phyloP scores from a whole-genome alignment of 2,113 vertebrate species.

The Scartelaos histophorus region DNA sequence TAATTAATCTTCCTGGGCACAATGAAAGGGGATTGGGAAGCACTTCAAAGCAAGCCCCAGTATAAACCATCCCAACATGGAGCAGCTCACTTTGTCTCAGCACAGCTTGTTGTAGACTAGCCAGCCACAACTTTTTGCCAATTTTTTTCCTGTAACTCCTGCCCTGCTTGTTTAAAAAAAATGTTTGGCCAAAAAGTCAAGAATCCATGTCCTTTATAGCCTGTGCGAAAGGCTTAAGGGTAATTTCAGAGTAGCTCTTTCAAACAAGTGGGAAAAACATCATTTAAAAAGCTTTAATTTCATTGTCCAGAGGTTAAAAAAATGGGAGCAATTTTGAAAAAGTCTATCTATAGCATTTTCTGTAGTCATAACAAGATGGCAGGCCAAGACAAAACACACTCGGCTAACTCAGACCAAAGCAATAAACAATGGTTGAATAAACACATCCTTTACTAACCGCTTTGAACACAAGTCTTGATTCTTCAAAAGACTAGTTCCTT shows the following conservation, averaged over 20 bases:
- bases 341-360: slow-evolving; percentile 68
- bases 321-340: slow-evolving; percentile 47
- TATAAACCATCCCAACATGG: slow-evolving; percentile 73
- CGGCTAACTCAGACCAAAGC: slow-evolving; percentile 67
- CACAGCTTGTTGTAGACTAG: slow-evolving; percentile 70
- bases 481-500: slow-evolving; percentile 65
- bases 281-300: slow-evolving; percentile 60
- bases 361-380: slow-evolving; percentile 73
- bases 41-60: slow-evolving; percentile 74
- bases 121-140: slow-evolving; percentile 62
- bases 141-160: slow-evolving; percentile 33
- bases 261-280: slow-evolving; percentile 42
- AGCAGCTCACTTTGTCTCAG: slow-evolving; percentile 67
- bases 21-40: slow-evolving; percentile 76
- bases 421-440: slow-evolving; percentile 76
- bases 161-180: slow-evolving; percentile 43
- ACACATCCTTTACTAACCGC: slow-evolving; percentile 67
- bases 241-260: slow-evolving; percentile 61
- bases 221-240: slow-evolving; percentile 36
- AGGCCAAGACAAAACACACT: slow-evolving; percentile 75
- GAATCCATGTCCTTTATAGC: slow-evolving; percentile 28
- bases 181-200: slow-evolving; percentile 51
- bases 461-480: slow-evolving; percentile 62
- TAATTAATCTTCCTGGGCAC: slow-evolving; percentile 79
- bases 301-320: slow-evolving; percentile 50